These are phyloP conservation scores for Escarpia spicata DNA, from an alignment of 2,888 invertebrate species.

Conservation along the genomic window DNA sequence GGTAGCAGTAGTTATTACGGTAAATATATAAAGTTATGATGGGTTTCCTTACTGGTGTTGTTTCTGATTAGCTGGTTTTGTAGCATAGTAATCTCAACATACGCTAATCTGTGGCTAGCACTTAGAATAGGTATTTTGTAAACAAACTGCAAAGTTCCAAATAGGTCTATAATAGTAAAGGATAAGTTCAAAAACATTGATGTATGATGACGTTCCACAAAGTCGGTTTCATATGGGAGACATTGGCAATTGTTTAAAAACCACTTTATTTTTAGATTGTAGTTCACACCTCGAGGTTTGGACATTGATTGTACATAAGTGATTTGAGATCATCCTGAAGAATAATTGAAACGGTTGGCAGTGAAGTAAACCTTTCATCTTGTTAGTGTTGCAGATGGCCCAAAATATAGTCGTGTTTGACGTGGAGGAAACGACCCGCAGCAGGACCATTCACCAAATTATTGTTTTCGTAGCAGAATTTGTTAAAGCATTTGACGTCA, in stretches of 20 bases:
- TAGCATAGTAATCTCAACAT: neutral
- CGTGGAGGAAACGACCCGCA: neutral
- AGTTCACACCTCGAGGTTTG: neutral
- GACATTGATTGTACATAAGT: neutral
- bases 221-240: neutral
- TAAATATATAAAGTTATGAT: neutral
- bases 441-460: neutral
- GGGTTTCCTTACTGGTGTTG: neutral
- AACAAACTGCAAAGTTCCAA: neutral
- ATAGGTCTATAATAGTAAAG: neutral
- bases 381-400: neutral
- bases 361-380: neutral
- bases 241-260: neutral
- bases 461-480: neutral
- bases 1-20: neutral
- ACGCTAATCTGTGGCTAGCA: neutral
- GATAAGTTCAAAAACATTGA: neutral
- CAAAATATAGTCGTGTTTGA: neutral
- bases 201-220: neutral
- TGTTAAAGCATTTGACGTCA: neutral
- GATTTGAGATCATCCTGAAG: neutral
- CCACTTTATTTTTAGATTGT: neutral
- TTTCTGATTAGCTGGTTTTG: neutral
- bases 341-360: neutral
- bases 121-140: neutral